Evolutionary conservation across 2,797 vertebrate genomes (phyloP).

Genomic region (Cossypha dichroa): DNA sequence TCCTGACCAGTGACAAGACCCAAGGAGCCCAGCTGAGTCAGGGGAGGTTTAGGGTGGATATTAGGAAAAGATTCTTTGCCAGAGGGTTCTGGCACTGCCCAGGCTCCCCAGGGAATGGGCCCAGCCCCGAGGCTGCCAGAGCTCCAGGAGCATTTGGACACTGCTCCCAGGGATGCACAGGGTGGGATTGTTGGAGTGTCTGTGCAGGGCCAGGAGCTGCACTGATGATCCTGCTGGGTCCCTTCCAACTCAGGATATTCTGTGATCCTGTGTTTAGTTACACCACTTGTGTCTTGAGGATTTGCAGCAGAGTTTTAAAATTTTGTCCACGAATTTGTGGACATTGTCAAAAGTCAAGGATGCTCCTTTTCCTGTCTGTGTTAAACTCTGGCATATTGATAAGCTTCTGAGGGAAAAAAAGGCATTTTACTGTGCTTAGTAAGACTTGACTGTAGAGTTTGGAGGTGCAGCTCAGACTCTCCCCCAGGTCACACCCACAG

Average conservation of each 20-base stretch:
- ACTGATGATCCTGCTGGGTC: neutral
- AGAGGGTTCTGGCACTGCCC: neutral
- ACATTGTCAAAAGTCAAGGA: neutral
- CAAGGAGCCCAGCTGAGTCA: neutral
- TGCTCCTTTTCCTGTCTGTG: neutral
- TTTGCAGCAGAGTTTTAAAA: neutral
- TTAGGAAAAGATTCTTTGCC: neutral
- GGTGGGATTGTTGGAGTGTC: neutral
- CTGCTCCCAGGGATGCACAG: fast-evolving
- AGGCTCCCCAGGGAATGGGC: neutral
- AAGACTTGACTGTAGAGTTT: neutral
- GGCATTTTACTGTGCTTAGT: neutral
- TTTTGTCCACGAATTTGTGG: neutral
- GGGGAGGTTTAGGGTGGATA: neutral
- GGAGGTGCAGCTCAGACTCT: neutral
- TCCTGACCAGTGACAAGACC: neutral
- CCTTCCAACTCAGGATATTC: neutral
- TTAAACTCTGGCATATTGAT: neutral
- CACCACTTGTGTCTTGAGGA: neutral
- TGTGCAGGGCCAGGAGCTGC: neutral
- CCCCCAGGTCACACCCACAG: neutral
- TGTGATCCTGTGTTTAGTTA: neutral
- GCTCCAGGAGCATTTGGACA: fast-evolving
- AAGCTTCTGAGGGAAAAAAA: neutral
- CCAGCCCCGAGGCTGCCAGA: fast-evolving